Base-by-base conservation (phyloP, 2,888 invertebrate species). In the Prosopocoilus inquinatus region DNA sequence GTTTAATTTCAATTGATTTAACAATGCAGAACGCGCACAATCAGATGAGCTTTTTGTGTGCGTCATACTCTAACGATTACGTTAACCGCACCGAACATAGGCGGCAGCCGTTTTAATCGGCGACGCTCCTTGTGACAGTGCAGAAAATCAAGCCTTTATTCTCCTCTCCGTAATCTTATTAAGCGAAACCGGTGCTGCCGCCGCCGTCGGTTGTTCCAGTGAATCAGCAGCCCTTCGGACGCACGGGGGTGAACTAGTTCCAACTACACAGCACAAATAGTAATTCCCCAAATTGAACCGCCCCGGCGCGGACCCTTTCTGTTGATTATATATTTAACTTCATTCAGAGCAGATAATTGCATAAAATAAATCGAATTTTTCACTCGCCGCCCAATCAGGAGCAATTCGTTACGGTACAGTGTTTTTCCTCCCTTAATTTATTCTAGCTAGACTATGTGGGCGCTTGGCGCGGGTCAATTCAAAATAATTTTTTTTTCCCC, bases 91-190 rank as follows among this genome's bases (percentile, higher is more conserved):
- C 20, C 20, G 20, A 28, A 28, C 7, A 28, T 5, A 3, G 20
- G 20, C 20, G 3, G 20, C 20, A 28, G 20, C 20, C 20, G 20
- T 39, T 39, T 41, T 50, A 50, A 50, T 50, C n/a, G 13, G 39
- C 13, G 32, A 28, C 20, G 41, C 33, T 13, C 9, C 13, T 38
- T 62, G 59, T 62, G 64, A 64, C 64, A 62, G 57, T 60, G 66
- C 60, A 63, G 61, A 65, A 65, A 65, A 66, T 66, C 64, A 66
- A 55, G 59, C 64, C 20, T 62, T 64, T 61, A 65, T 66, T 66
- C 64, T 65, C 65, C 58, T 50, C 43, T 44, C 50, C 28, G 55
- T 66, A 66, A 66, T 65, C 64, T 65, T 65, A 64, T 66, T 66
- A 66, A 62, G 54, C 50, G 59, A 49, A 55, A 59, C 57, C 41